phyloP scores from a whole-genome alignment of 2,797 vertebrate species.

The Xiphophorus birchmanni region DNA sequence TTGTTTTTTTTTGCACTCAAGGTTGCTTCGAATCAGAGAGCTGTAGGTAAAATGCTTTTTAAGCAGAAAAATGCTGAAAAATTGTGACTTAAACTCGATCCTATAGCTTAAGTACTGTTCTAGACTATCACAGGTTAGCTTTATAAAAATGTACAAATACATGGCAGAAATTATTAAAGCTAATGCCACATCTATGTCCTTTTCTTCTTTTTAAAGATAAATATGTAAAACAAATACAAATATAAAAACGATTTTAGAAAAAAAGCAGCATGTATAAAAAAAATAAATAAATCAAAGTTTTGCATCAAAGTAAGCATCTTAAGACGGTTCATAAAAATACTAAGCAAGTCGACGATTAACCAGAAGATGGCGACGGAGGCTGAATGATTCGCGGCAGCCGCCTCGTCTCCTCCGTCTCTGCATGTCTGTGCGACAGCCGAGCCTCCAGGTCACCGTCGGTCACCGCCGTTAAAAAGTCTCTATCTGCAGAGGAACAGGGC shows the following conservation, averaged over 20 bases:
- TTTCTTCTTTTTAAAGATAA: constrained; percentile 30
- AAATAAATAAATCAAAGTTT: not conserved
- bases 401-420: constrained; percentile 61
- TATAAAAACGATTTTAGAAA: constrained; percentile 16
- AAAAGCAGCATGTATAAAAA: not conserved
- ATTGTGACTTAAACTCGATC: constrained; percentile 57
- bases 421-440: constrained; percentile 51
- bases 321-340: not conserved
- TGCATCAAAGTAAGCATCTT: constrained; percentile 8
- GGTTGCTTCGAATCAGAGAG: constrained; percentile 57
- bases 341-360: constrained; percentile 11
- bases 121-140: constrained; percentile 47
- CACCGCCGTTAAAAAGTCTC: constrained; percentile 47
- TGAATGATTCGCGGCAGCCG: constrained; percentile 55
- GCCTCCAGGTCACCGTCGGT: constrained; percentile 48
- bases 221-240: constrained; percentile 13
- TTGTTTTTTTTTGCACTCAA: constrained; percentile 47
- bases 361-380: constrained; percentile 31
- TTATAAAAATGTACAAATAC: constrained; percentile 34
- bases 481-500: constrained; percentile 54
- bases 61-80: constrained; percentile 53
- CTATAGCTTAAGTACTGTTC: constrained; percentile 46
- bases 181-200: constrained; percentile 49
- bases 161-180: constrained; percentile 63
- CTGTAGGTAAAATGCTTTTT: constrained; percentile 53